Base-by-base conservation (phyloP, 2,888 invertebrate genomes). In the Formica aserva region DNA sequence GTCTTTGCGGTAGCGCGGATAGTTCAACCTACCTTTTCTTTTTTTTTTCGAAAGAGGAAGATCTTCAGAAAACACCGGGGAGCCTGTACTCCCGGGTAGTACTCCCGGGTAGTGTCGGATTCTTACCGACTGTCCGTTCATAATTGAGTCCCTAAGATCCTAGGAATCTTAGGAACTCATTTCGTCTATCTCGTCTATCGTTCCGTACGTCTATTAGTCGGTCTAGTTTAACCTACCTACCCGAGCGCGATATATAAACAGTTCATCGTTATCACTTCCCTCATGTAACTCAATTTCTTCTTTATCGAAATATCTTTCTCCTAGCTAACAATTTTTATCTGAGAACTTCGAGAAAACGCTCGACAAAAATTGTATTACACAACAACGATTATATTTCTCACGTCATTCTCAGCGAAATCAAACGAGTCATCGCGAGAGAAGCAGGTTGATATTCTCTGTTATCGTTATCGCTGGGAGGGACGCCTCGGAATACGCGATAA, bases 1-100 rank as follows among this genome's bases (percentile, higher is more conserved):
- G 60, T 80, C 60, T 72, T 52, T 72, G 72, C 35, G 71, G 78
- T 78, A 26, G 63, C 45, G 35, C 13, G 35, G 8, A 9, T 72
- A 80, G 72, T 80, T 78, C n/a, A 80, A 80, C n/a, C 26, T 71
- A 71, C 32, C 60, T n/a, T 35, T 32, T 32, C 6, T 6, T 32
- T 32, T 32, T 32, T 32, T 35, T 35, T 35, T 35, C 1, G 6
- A 1, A 35, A 35, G 35, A 6, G 6, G 6, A 6, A 35, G 5
- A 35, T 35, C 6, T 35, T 35, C 35, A 35, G 1, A 35, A 6
- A 5, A 35, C 32, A 35, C 6, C 6, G 0, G 32, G 6, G 32
- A 35, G 32, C 6, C 32, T 35, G 32, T 35, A 35, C 26, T 22
- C 22, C 22, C 0, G 26, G 26, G 26, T 26, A 26, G 26, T 26